Conservation (phyloP, 2,797 vertebrate genomes). For the Argyrosomus regius region DNA sequence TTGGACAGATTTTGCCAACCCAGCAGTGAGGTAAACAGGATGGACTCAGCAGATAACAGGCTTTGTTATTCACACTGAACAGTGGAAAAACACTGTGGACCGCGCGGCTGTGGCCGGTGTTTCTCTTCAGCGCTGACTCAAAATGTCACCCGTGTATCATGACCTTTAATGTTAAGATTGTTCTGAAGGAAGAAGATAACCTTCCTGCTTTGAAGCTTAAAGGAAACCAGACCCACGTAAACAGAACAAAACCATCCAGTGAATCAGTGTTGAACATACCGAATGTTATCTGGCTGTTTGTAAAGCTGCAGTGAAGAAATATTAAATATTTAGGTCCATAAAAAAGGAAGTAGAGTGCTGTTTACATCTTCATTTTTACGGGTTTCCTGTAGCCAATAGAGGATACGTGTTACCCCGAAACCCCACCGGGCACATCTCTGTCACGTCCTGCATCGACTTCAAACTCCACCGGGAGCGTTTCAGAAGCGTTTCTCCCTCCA, state of each 20-base stretch:
- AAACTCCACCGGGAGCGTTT: too few relatives aligned
- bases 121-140: slow-evolving; percentile 15
- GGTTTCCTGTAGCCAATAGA: too few relatives aligned
- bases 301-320: neutral
- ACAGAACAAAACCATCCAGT: neutral
- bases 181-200: slow-evolving; percentile 18
- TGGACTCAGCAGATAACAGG: slow-evolving; percentile 17
- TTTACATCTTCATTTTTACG: too few relatives aligned
- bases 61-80: slow-evolving; percentile 28
- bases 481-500: too few relatives aligned
- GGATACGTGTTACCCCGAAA: too few relatives aligned
- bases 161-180: slow-evolving; percentile 46
- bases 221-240: neutral
- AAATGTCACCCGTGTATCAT: slow-evolving; percentile 44
- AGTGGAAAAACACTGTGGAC: slow-evolving; percentile 6
- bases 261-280: neutral
- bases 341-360: too few relatives aligned
- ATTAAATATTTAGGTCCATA: neutral
- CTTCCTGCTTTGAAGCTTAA: slow-evolving; percentile 23
- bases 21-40: neutral
- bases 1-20: too few relatives aligned
- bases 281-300: neutral
- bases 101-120: neutral
- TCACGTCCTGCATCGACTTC: too few relatives aligned
- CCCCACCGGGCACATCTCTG: too few relatives aligned